Base-by-base conservation (phyloP, 2,113 vertebrate species). In the Oostethus manadensis region DNA sequence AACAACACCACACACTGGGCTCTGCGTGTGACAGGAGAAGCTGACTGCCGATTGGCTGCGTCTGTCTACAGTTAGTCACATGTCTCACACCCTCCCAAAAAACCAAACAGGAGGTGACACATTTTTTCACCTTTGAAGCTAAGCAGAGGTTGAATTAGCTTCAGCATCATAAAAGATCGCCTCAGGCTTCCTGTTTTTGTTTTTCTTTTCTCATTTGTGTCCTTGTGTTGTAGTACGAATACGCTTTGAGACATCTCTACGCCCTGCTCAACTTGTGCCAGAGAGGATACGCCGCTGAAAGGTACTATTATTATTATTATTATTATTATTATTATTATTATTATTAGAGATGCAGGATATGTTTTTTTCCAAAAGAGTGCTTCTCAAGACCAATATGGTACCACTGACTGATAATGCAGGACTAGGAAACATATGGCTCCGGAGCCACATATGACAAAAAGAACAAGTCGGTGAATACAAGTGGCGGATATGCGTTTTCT, bases 211-310 rank as follows among this genome's bases (percentile, higher is more conserved):
- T n/a, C n/a, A 60, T 60, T 0, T 15, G 23, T 62, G 16, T 59
- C 79, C 45, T 55, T 88, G 57, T 73, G 35, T 91, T 93, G 67
- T 87, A 99, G 96, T 94, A 90, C 2, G 95, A 99, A 61, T 93
- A 93, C 21, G 94, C 94, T 1, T 75, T 98, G 81, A 89, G 92
- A 72, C 91, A 95, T 26, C 78, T 99, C 58, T 97, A 94, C 3
- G 91, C 89, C 55, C 88, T 99, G 79, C 92, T 92, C 78, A 99
- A 98, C 64, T 75, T 97, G 60, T 99, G 97, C 71, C 94, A 98
- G 82, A 74, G 62, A 60, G 89, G 89, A 51, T 92, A 93, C 53
- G 62, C 89, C 0, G 46, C 77, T 16, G 83, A 90, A 61, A 94
- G 94, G 97, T 99, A 89, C 17, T 29, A 56, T 54, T 45, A 10